These are phyloP conservation scores for Lepus oiostolus DNA, from an alignment of 2,797 vertebrate species.

Conservation along the genomic window DNA sequence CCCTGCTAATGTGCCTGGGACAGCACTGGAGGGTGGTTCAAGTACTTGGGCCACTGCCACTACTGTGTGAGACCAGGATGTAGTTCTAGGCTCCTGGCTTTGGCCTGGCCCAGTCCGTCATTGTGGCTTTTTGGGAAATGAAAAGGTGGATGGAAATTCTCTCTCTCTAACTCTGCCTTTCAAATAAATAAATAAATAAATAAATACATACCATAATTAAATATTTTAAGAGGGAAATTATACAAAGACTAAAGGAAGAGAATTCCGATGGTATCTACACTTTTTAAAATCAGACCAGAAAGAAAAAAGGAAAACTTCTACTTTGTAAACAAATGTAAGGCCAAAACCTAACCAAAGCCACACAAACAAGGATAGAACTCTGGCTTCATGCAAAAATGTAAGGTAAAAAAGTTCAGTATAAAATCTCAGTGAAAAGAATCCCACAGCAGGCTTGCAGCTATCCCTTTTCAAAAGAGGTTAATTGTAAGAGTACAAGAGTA, in stretches of 20 bases:
- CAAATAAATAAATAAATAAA: too few species aligned
- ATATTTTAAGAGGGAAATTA: background rate
- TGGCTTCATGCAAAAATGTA: background rate
- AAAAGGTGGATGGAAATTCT: too few species aligned
- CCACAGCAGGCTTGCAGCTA: too few species aligned
- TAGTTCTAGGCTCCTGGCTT: too few species aligned
- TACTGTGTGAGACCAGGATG: too few species aligned
- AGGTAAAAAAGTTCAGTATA: background rate
- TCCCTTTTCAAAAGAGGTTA: background rate
- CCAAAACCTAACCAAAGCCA: background rate
- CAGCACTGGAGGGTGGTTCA: too few species aligned
- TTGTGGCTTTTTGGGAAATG: too few species aligned
- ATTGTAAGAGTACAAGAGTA: background rate
- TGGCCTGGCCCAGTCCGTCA: too few species aligned
- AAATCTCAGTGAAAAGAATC: background rate
- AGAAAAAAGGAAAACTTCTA: background rate
- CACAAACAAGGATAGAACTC: background rate
- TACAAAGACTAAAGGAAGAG: background rate
- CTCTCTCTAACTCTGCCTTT: too few species aligned
- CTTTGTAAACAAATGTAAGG: background rate
- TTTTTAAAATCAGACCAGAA: background rate
- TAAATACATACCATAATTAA: background rate
- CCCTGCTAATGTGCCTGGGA: too few species aligned
- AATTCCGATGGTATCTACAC: background rate
- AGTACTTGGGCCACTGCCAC: too few species aligned